Percentiles rank a stretch among this genome's conserved stretches.
phyloP scores from a whole-genome alignment of 2,797 vertebrate species.

The Hypotaenidia okinawae region DNA sequence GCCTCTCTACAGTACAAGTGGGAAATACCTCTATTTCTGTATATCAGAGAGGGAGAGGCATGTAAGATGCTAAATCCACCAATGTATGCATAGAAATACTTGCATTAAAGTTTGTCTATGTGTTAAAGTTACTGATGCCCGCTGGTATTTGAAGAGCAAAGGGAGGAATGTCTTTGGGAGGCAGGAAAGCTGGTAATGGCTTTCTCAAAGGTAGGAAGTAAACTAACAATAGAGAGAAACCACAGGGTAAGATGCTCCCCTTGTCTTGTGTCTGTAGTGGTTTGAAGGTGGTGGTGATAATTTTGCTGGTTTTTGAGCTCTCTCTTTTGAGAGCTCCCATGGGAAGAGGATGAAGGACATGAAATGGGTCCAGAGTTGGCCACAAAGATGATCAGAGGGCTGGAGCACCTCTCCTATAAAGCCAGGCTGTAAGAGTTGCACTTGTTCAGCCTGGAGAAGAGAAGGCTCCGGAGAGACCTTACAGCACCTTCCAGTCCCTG shows the following conservation, averaged over 20 bases:
- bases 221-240: background rate
- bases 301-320: background rate
- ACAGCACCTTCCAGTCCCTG: too few species aligned
- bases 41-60: background rate
- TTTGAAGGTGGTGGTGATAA: background rate
- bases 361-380: too few species aligned
- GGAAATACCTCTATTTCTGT: background rate
- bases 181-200: rapidly evolving
- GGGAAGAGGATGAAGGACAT: background rate
- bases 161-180: background rate
- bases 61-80: background rate
- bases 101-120: rapidly evolving
- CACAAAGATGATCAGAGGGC: too few species aligned
- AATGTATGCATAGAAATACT: rapidly evolving
- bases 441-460: too few species aligned
- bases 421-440: too few species aligned
- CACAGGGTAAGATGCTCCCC: rapidly evolving
- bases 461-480: too few species aligned
- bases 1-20: rapidly evolving
- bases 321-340: background rate
- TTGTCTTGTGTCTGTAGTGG: background rate
- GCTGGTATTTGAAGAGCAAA: background rate
- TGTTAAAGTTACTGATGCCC: background rate
- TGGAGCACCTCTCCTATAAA: too few species aligned
- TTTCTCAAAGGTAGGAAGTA: background rate